These are phyloP conservation scores for Clivina fossor DNA, from an alignment of 2,888 invertebrate genomes.

Conservation along the genomic window DNA sequence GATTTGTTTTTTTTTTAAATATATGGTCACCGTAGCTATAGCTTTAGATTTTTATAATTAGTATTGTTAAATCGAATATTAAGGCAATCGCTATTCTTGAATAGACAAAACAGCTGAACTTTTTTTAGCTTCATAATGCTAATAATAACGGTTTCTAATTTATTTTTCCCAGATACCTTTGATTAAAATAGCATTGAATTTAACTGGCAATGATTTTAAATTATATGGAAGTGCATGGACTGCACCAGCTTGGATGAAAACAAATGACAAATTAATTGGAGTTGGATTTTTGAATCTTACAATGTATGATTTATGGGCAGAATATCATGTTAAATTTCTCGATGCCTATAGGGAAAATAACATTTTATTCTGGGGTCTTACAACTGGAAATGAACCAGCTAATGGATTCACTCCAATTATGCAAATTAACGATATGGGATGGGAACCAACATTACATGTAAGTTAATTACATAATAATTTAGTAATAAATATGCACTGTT, in stretches of 20 bases:
- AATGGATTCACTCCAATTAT: constrained; percentile 62
- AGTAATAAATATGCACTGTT: too few species aligned
- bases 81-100: too few species aligned
- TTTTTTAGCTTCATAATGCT: too few species aligned
- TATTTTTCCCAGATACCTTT: constrained; percentile 44
- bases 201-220: constrained; percentile 43
- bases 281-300: constrained; percentile 46
- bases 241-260: constrained; percentile 58
- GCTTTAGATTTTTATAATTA: too few species aligned
- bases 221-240: constrained; percentile 66
- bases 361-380: constrained; percentile 76
- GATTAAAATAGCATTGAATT: constrained; percentile 43
- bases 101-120: too few species aligned
- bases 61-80: too few species aligned
- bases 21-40: too few species aligned
- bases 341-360: constrained; percentile 72
- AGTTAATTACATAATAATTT: not conserved
- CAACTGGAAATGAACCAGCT: constrained; percentile 85
- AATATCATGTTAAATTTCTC: constrained; percentile 80
- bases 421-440: constrained; percentile 74
- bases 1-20: too few species aligned
- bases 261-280: constrained; percentile 48
- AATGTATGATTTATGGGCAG: constrained; percentile 76
- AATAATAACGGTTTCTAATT: too few species aligned
- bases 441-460: constrained; percentile 58